These are phyloP conservation scores for Chaetodon auriga DNA, from an alignment of 2,113 vertebrate species.

Conservation along the genomic window DNA sequence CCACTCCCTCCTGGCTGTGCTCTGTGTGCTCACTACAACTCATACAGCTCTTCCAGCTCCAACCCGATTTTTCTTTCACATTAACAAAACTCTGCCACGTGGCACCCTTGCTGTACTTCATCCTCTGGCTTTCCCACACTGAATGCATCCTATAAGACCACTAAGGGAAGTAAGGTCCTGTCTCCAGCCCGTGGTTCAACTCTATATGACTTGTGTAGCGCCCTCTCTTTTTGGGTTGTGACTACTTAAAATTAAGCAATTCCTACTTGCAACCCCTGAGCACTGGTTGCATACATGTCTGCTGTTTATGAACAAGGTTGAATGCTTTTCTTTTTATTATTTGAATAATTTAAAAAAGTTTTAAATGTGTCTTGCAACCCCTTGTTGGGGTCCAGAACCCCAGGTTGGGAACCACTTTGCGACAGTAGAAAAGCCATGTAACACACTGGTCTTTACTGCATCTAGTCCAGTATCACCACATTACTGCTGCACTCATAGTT, in stretches of 20 bases:
- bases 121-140: constrained; percentile 11
- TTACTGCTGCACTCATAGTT: neutral
- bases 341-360: neutral
- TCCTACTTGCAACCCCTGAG: neutral
- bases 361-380: neutral
- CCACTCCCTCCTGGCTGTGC: constrained; percentile 62
- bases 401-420: neutral
- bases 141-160: constrained; percentile 2
- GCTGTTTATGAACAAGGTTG: neutral
- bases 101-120: neutral
- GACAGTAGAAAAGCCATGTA: neutral
- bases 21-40: constrained; percentile 43
- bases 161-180: neutral
- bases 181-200: neutral
- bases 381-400: neutral
- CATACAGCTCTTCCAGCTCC: constrained; percentile 23
- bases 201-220: neutral
- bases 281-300: no score
- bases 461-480: neutral
- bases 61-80: constrained; percentile 27
- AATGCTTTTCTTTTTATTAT: neutral
- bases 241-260: neutral
- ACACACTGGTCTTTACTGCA: neutral
- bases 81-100: constrained; percentile 19
- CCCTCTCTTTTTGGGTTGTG: neutral